A percentile compares a stretch with the other conserved stretches of the same genome.
Evolutionary conservation across 2,113 vertebrate species (phyloP).

Genomic region (Aptenodytes forsteri): DNA sequence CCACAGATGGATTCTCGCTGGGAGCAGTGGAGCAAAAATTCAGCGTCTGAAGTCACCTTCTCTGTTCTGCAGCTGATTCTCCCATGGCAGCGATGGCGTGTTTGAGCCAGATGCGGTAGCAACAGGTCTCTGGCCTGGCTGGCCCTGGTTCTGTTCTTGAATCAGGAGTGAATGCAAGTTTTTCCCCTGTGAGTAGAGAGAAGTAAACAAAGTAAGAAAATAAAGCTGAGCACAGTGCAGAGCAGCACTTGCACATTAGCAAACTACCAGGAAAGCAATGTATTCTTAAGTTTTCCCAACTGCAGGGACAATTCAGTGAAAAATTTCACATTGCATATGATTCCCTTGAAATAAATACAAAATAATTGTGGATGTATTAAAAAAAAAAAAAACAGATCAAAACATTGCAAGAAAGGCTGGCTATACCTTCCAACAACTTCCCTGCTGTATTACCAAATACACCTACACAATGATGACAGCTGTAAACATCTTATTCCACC

Average conservation of each 20-base stretch:
- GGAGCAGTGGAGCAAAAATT: not conserved
- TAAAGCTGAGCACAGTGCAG: not conserved
- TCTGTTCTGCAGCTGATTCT: not conserved
- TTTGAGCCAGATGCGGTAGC: not conserved
- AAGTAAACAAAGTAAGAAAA: not conserved
- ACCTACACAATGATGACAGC: not conserved
- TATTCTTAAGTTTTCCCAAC: not conserved
- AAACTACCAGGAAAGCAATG: not conserved
- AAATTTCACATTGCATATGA: not conserved
- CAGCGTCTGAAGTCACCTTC: not conserved
- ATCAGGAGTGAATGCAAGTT: not conserved
- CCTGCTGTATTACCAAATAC: not conserved
- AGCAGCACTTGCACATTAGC: not conserved
- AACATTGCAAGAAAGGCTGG: not conserved
- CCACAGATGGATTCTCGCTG: accelerated
- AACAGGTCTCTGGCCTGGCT: not conserved
- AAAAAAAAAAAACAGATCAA: not conserved
- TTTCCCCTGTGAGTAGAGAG: not conserved
- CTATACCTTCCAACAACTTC: not conserved
- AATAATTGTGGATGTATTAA: not conserved
- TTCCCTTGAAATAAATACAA: not conserved
- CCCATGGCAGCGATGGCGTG: not conserved
- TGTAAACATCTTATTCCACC: not conserved
- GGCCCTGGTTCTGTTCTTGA: not conserved
- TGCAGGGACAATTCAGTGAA: not conserved